phyloP scores from a whole-genome alignment of 1,140 invertebrate species.

The Ceratosolen solmsi region DNA sequence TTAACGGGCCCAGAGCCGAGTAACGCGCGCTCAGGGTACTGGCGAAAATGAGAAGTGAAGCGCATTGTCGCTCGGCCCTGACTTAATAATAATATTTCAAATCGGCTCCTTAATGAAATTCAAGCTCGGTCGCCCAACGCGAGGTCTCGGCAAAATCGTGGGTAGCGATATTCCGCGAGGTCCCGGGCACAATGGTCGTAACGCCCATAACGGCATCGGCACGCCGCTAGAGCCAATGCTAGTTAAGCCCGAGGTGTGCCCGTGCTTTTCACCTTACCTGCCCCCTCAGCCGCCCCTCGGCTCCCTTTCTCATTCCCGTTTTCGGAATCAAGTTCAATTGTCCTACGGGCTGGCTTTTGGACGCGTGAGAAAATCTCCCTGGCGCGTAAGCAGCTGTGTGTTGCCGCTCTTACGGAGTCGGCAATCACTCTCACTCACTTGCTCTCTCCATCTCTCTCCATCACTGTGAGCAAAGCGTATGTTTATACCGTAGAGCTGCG shows the following conservation, averaged over 20 bases:
- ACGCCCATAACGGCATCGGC: background rate
- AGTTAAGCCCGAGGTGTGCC: background rate
- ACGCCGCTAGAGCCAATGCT: background rate
- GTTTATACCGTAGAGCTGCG: background rate
- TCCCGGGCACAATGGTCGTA: background rate
- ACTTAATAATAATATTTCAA: conserved; percentile 48
- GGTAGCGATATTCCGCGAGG: background rate
- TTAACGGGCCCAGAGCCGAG: too few relatives aligned
- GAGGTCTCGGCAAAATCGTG: background rate
- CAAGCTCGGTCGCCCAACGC: background rate
- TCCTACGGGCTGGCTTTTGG: conserved; percentile 66
- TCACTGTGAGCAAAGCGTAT: background rate
- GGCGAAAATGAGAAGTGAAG: background rate
- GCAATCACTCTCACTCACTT: background rate
- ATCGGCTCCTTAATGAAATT: conserved; percentile 41
- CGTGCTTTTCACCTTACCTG: background rate
- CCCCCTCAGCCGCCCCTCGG: background rate
- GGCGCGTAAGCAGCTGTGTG: conserved; percentile 62
- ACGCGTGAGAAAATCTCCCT: conserved; percentile 66
- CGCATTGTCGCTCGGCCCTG: background rate
- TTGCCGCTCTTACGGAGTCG: conserved; percentile 33
- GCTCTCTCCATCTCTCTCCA: background rate
- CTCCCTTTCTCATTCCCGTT: conserved; percentile 30
- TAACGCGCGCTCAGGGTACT: background rate
- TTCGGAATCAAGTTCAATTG: conserved; percentile 67